These are phyloP conservation scores for Microhierax caerulescens DNA, from an alignment of 2,797 vertebrate genomes.

Conservation along the genomic window DNA sequence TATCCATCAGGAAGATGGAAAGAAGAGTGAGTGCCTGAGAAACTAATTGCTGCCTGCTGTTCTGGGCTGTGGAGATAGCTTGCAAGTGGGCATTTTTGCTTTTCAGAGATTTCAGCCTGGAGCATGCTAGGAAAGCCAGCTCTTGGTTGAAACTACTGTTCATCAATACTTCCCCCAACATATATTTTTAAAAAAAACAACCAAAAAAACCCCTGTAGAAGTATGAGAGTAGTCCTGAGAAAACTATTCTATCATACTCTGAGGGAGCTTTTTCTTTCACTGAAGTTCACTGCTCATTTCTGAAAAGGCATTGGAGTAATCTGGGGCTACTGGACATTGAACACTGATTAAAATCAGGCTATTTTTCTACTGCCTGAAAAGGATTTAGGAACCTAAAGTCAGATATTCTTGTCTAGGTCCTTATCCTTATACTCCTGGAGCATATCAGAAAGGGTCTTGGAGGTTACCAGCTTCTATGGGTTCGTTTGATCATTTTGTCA, in stretches of 20 bases:
- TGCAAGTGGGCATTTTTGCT: conserved; percentile 20
- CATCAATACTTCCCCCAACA: background rate
- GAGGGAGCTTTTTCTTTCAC: background rate
- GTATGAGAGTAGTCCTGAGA: background rate
- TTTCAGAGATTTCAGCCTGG: conserved; percentile 39
- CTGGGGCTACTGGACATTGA: background rate
- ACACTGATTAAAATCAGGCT: background rate
- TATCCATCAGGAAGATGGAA: conserved; percentile 56
- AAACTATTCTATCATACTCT: background rate
- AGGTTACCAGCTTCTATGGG: background rate
- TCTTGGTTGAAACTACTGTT: conserved; percentile 21
- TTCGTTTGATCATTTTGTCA: background rate
- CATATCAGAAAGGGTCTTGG: fast-evolving
- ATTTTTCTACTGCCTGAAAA: background rate
- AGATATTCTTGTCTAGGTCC: background rate
- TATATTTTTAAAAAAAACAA: background rate
- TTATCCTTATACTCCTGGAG: fast-evolving
- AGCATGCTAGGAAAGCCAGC: background rate
- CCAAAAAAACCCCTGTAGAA: background rate
- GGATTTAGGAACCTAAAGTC: background rate
- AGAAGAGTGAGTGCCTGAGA: conserved; percentile 23
- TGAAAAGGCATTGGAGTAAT: background rate
- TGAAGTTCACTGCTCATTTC: background rate
- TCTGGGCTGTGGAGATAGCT: conserved; percentile 34
- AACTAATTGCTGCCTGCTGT: conserved; percentile 51